Evolutionary conservation across 1,140 invertebrate species (phyloP).

Genomic region (Zophobas atratus): DNA sequence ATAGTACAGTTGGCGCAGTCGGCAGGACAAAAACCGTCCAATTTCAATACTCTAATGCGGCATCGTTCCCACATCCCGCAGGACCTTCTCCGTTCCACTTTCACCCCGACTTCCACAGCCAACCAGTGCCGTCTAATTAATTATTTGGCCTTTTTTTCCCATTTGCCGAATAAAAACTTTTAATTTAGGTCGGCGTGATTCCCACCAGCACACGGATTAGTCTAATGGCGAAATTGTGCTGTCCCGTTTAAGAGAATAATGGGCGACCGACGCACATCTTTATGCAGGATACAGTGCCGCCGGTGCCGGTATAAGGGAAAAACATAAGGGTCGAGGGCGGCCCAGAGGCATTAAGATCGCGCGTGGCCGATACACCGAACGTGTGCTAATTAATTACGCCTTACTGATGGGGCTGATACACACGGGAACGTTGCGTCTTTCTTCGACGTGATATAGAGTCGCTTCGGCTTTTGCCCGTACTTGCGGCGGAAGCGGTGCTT

Average conservation of each 20-base stretch:
- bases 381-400: constrained; percentile 48
- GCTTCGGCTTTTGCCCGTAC: not conserved
- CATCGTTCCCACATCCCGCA: too few species aligned
- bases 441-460: not conserved
- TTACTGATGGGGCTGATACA: not conserved
- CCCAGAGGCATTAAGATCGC: constrained; percentile 48
- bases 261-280: constrained; percentile 16
- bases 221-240: constrained; percentile 36
- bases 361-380: constrained; percentile 48
- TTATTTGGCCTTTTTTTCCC: constrained; percentile 17
- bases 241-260: constrained; percentile 42
- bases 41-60: too few species aligned
- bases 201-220: constrained; percentile 21
- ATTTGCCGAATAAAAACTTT: constrained; percentile 18
- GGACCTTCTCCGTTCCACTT: not conserved
- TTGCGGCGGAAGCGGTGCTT: not conserved
- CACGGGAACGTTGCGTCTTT: constrained; percentile 34
- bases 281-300: constrained; percentile 36
- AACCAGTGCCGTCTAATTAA: constrained; percentile 15
- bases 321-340: constrained; percentile 39
- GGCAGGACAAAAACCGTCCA: too few species aligned
- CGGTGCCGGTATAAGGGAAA: constrained; percentile 12
- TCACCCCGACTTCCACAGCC: not conserved
- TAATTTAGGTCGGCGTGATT: constrained; percentile 39
- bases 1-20: too few species aligned